These are phyloP conservation scores for Heliconius ismenius DNA, from an alignment of 2,888 invertebrate genomes.

Conservation along the genomic window DNA sequence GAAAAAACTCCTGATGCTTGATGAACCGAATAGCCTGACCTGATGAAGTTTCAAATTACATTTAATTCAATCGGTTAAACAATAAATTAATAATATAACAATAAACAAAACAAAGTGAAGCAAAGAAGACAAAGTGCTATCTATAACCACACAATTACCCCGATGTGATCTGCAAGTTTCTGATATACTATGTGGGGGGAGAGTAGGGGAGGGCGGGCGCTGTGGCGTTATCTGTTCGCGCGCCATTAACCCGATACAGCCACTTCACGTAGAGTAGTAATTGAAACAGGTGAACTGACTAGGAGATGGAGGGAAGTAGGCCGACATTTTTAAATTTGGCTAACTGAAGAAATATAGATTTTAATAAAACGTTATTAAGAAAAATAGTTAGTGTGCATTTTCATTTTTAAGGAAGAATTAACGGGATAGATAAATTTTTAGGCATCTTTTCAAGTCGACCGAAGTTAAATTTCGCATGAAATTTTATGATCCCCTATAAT, in stretches of 20 bases:
- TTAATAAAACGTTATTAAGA: not conserved
- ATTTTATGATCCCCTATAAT: too few relatives aligned
- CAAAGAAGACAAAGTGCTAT: constrained; percentile 51
- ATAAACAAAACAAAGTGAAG: constrained; percentile 19
- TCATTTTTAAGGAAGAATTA: too few relatives aligned
- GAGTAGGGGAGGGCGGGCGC: constrained; percentile 56
- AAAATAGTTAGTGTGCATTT: too few relatives aligned
- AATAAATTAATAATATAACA: constrained; percentile 1
- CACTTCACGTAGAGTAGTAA: constrained; percentile 71
- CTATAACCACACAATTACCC: constrained; percentile 73
- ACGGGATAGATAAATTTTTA: too few relatives aligned
- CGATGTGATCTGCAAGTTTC: constrained; percentile 67
- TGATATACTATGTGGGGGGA: constrained; percentile 49
- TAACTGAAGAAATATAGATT: not conserved
- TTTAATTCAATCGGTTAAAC: not conserved
- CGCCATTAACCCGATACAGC: constrained; percentile 80
- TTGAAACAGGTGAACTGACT: constrained; percentile 47
- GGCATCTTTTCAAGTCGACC: not conserved
- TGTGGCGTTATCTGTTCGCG: constrained; percentile 75
- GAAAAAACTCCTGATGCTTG: too few relatives aligned
- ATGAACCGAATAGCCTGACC: too few relatives aligned
- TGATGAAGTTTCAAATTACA: too few relatives aligned
- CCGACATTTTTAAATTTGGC: constrained; percentile 1
- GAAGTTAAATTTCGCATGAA: not conserved
- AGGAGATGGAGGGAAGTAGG: constrained; percentile 9